A percentile compares a stretch with the other conserved stretches of the same genome.
Evolutionary conservation across 2,113 vertebrate species (phyloP).

Genomic region (Sturnus vulgaris): DNA sequence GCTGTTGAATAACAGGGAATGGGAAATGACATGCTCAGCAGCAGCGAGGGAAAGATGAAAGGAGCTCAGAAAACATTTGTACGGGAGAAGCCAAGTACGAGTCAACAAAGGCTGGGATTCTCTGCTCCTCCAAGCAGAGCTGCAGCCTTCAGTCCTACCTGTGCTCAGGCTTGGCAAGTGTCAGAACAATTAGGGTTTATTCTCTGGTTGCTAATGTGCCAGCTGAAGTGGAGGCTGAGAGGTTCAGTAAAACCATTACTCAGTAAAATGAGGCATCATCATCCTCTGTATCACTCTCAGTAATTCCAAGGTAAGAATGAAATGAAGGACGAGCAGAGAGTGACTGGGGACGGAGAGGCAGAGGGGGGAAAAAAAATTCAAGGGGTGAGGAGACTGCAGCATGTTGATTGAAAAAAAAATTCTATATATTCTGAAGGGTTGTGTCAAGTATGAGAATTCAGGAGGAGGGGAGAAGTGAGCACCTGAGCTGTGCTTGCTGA

Average conservation of each 20-base stretch:
- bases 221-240: slow-evolving; percentile 2
- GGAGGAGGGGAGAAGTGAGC: slow-evolving; percentile 1
- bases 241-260: neutral
- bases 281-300: neutral
- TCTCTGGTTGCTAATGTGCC: neutral
- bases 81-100: neutral
- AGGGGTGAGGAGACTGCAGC: neutral
- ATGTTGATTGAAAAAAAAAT: neutral
- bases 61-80: neutral
- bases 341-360: neutral
- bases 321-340: neutral
- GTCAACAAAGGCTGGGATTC: neutral
- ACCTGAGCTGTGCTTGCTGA: slow-evolving; percentile 10
- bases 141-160: neutral
- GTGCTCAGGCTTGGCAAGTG: neutral
- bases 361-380: neutral
- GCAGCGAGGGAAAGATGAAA: neutral
- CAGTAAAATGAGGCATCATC: neutral
- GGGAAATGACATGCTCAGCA: neutral
- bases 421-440: neutral
- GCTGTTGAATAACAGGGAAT: neutral
- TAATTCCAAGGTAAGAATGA: slow-evolving; percentile 32
- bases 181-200: slow-evolving; percentile 11
- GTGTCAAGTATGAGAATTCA: slow-evolving; percentile 33
- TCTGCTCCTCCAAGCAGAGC: neutral